Evolutionary conservation across 2,797 vertebrate genomes (phyloP), one percentile per base, ranked within the genome.

Genomic region (Hypotaenidia philippensis): DNA sequence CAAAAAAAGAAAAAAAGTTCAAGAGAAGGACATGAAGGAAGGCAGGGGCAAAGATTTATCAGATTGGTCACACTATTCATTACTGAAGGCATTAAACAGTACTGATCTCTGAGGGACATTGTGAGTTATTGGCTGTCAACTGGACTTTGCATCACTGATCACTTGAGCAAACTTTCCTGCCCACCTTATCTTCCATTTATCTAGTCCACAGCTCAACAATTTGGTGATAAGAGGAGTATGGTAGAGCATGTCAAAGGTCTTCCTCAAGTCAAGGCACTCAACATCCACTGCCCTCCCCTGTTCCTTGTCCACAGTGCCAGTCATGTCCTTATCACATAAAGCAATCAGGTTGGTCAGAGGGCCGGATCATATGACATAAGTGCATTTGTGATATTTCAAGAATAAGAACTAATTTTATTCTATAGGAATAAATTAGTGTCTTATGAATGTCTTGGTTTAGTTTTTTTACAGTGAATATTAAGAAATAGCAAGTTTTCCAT

Each of bases 341-440:
- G 41, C 41, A 19, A 44, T 19, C 41, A 44, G 18, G 41, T 19
- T 44, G 41, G 41, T 44, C 41, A 44, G 41, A 44, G 41, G 41
- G 41, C 41, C 19, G 18, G 41, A 44, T 9, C 41, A 19, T 19
- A 44, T 44, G 41, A 44, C 41, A 41, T 18, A 41, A 41, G 41
- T 41, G 41, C 17, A 41, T 18, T 44, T 13, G 7, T 86, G 61
- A 83, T 47, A 66, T 57, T 87, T 69, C 77, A 89, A 29, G 41
- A 78, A 27, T 65, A 81, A 75, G 32, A 65, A 72, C 26, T 32
- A 3, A 47, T 55, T 90, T 88, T 41, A 75, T 74, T 83, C 64
- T 66, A 47, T 4, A 55, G 27, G 70, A 95, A 92, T 82, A 84
- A 93, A 92, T 89, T 31, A 93, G 29, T 45, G 32, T 88, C 61